Base-by-base conservation (phyloP, 1,140 invertebrate species). In the Drosophila obscura region DNA sequence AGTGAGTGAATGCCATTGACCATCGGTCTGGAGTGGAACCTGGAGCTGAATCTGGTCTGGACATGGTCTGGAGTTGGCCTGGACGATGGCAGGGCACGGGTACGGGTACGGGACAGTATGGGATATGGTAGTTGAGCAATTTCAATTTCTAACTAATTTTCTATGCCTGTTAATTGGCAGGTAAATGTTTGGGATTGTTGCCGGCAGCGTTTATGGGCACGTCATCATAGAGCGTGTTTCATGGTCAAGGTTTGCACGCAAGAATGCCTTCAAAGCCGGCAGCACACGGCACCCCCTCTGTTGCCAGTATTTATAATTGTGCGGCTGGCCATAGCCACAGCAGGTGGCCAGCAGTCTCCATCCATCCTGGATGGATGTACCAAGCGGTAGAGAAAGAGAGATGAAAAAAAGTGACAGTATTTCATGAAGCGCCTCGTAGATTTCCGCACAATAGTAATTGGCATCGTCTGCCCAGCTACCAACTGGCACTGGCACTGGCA, bases 61-160 rank as follows among this genome's bases (percentile, higher is more conserved):
- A 39, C 11, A 13, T 39, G 35, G 35, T 39, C 35, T 13, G 11
- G 35, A 39, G 35, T 13, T 39, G 11, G 11, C 11, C 35, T 39
- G 35, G 11, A 39, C 3, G 35, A 4, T 39, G 35, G 35, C 11
- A 39, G 4, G 4, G 11, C 9, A 35, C 2, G 31, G 9, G 31
- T 28, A 2, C 5, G 6, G 26, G 26, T 2, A 28, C 26, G 5
- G 16, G 16, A 1, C 16, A 16, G 5, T 7, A 28, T 6, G 26
- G 26, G 5, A 28, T 28, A 35, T 9, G 39, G 48, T 49, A 60
- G 51, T 63, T 73, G 58, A 62, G 45, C 82, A 78, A 87, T 85
- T 87, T 85, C 82, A 82, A 66, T 85, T 85, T 85, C 82, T 82
- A 75, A 82, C 77, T 78, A 71, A 78, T 85, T 78, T 67, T 67